Base-by-base conservation (phyloP, 2,113 vertebrate species). In the Picathartes gymnocephalus region DNA sequence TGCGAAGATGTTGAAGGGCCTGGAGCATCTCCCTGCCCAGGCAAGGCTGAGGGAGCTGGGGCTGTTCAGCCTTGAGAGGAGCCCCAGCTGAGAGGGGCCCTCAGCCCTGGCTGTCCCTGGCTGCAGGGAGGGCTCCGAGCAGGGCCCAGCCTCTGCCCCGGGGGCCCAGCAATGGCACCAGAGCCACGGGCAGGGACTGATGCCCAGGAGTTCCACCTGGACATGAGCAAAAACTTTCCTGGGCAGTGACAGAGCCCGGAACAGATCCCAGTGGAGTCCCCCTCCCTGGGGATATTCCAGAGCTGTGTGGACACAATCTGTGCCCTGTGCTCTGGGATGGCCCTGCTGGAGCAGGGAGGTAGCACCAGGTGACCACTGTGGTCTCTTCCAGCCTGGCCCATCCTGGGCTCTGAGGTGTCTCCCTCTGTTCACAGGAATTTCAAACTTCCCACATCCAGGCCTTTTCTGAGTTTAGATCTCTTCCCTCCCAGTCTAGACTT, bases 1-100 rank as follows among this genome's bases (percentile, higher is more conserved):
- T 44, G 22, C 0, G 0, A 45, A 27, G 44, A 4, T 33, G 58
- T 27, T 23, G 35, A 80, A 33, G 58, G 31, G 51, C 30, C 21
- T 42, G 58, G 33, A 64, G 27, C 35, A 27, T 13, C 4, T 31
- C 21, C 0, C 1, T 39, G n/a, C 23, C 6, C 24, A 79, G 84
- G 20, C 14, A 4, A 21, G 56, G 58, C 69, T 56, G 81, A 18
- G 69, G 81, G 81, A 64, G 69, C 57, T 37, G 81, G 57, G 68
- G 40, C 68, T 73, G 69, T 1, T 22, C 57, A 39, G 81, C 22
- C 68, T 54, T 2, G 4, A 64, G 58, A 45, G 57, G 27, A 62
- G 57, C 57, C 81, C 47, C 68, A 61, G 68, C 33, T 60, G 83
- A 78, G 73, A 69, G 73, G 33, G 33, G 11, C 39, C 37, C 35